phyloP scores from a whole-genome alignment of 2,888 invertebrate species.

The Caenorhabditis sp. region DNA sequence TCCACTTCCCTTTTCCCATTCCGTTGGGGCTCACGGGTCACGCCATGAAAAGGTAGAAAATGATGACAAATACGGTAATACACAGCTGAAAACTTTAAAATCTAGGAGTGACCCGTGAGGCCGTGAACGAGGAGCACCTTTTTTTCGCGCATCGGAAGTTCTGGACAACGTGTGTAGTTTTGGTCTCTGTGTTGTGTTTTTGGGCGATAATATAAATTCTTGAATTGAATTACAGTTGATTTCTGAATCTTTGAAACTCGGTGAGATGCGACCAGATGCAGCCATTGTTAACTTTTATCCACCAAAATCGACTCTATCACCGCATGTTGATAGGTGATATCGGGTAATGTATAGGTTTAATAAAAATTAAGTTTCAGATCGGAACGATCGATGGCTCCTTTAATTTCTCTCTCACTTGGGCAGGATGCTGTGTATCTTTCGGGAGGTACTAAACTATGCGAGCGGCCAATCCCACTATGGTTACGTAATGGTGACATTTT shows the following conservation, averaged over 20 bases:
- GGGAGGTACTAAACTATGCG: conserved; percentile 87
- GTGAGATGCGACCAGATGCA: conserved; percentile 90
- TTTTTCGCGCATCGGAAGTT: too few relatives aligned
- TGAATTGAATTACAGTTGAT: conserved; percentile 85
- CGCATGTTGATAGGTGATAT: conserved; percentile 91
- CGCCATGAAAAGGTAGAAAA: too few relatives aligned
- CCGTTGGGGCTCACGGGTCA: too few relatives aligned
- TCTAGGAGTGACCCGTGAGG: too few relatives aligned
- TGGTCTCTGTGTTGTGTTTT: too few relatives aligned
- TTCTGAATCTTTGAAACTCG: conserved; percentile 80
- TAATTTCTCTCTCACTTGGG: conserved; percentile 95
- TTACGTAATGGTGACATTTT: conserved; percentile 93
- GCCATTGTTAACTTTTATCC: conserved; percentile 98
- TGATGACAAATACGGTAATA: too few relatives aligned
- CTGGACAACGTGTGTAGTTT: too few relatives aligned
- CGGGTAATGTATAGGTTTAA: not conserved
- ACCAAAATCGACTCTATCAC: conserved; percentile 92
- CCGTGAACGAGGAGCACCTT: too few relatives aligned
- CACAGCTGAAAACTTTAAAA: too few relatives aligned
- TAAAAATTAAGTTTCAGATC: conserved; percentile 71
- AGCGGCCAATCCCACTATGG: conserved; percentile 85
- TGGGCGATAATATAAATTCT: too few relatives aligned
- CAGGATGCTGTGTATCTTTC: conserved; percentile 95
- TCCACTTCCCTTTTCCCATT: too few relatives aligned
- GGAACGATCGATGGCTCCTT: conserved; percentile 85